A percentile compares a stretch with the other conserved stretches of the same genome.
phyloP scores from a whole-genome alignment of 2,113 vertebrate genomes.

The Epinephelus moara region DNA sequence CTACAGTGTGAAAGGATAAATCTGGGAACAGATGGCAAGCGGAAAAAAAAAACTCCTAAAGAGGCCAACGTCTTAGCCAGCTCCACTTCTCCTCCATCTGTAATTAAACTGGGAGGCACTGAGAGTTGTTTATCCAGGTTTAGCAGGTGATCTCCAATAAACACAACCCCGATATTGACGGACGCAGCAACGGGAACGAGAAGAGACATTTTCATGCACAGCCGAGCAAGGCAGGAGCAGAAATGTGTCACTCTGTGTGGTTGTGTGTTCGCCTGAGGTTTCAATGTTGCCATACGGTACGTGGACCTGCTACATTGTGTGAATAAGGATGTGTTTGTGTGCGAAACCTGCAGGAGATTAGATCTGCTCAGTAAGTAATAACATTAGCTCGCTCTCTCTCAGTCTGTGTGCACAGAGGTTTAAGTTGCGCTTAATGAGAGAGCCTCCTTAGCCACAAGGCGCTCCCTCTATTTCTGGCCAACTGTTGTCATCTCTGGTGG shows the following conservation, averaged over 20 bases:
- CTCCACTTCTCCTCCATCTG: constrained; percentile 27
- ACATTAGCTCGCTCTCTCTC: constrained; percentile 51
- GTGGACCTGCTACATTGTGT: background rate
- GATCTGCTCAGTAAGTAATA: constrained; percentile 58
- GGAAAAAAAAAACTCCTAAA: constrained; percentile 9
- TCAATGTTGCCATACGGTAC: background rate
- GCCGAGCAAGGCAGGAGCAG: background rate
- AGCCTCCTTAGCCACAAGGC: constrained; percentile 34
- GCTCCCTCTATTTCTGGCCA: constrained; percentile 54
- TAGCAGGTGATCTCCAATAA: constrained; percentile 31
- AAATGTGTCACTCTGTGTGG: background rate
- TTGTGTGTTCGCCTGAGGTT: constrained; percentile 13
- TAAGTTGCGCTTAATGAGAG: constrained; percentile 50
- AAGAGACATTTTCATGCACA: background rate
- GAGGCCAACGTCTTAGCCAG: constrained; percentile 36
- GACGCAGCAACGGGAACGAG: background rate
- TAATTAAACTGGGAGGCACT: constrained; percentile 20
- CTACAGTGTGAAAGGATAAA: constrained; percentile 7
- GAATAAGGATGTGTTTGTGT: background rate
- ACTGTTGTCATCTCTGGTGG: constrained; percentile 17
- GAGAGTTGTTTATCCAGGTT: constrained; percentile 42
- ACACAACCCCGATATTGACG: constrained; percentile 15
- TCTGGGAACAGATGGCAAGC: constrained; percentile 36
- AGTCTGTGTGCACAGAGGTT: constrained; percentile 16
- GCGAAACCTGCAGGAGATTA: constrained; percentile 48